phyloP scores from a whole-genome alignment of 2,113 vertebrate genomes.

The Galeopterus variegatus region DNA sequence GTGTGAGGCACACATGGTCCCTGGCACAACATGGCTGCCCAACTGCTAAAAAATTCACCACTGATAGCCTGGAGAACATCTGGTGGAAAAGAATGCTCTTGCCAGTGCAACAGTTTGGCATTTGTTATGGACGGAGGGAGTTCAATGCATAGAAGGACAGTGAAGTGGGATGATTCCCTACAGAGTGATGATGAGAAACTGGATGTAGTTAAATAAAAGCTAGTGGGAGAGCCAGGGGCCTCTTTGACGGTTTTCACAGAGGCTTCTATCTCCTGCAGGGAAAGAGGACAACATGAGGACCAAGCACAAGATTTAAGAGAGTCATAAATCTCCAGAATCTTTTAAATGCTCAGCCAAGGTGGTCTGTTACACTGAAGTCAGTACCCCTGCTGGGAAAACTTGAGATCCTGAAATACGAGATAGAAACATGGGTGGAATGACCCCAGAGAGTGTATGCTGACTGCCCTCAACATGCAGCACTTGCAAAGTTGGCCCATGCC shows the following conservation, averaged over 20 bases:
- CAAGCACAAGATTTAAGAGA: neutral
- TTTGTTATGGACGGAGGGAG: neutral
- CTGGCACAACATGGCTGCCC: neutral
- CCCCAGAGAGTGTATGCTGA: neutral
- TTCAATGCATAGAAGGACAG: neutral
- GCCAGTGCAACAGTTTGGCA: neutral
- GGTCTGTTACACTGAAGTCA: neutral
- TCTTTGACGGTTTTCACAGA: neutral
- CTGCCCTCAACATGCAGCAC: neutral
- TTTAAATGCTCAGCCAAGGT: neutral
- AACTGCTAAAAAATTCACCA: neutral
- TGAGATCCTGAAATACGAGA: neutral
- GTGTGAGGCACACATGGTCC: neutral
- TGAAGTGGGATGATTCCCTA: neutral
- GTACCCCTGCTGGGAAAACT: neutral
- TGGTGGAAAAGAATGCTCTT: neutral
- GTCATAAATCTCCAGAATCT: neutral
- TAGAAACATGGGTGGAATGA: too few species aligned
- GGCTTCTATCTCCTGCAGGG: neutral
- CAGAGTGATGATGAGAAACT: neutral
- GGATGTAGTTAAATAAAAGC: neutral
- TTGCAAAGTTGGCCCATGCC: neutral
- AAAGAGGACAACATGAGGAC: neutral
- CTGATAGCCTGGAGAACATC: neutral
- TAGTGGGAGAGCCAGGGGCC: neutral